Conservation (phyloP, 1,140 invertebrate genomes). For the Drosophila hydei region DNA sequence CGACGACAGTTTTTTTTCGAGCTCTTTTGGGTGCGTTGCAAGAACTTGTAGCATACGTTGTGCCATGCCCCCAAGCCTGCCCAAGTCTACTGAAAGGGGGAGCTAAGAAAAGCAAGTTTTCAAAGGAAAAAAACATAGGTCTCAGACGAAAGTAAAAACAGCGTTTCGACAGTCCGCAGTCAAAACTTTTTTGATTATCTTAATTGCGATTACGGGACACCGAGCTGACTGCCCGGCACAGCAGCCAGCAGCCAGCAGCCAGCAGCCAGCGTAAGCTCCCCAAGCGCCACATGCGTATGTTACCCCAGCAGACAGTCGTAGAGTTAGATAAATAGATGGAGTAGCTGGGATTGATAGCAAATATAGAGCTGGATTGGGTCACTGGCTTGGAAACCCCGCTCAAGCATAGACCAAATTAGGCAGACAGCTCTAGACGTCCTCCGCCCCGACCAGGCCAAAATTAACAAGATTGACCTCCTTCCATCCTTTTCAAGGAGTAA, state of each 20-base stretch:
- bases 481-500: neutral
- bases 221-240: neutral
- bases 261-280: constrained; percentile 10
- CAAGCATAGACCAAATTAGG: constrained; percentile 46
- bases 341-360: constrained; percentile 47
- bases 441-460: constrained; percentile 47
- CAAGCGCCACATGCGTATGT: constrained; percentile 38
- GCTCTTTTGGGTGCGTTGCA: constrained; percentile 13
- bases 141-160: constrained; percentile 70
- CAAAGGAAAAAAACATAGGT: constrained; percentile 26
- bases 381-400: constrained; percentile 18
- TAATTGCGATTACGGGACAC: constrained; percentile 76
- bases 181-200: constrained; percentile 83
- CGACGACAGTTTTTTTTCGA: constrained; percentile 33
- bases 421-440: constrained; percentile 29
- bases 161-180: constrained; percentile 69
- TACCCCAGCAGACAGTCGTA: constrained; percentile 51
- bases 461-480: constrained; percentile 77
- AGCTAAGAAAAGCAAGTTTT: constrained; percentile 17
- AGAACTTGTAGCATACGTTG: constrained; percentile 54
- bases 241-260: too few relatives aligned
- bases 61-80: constrained; percentile 1
- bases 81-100: neutral
- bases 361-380: constrained; percentile 9
- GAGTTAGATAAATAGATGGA: constrained; percentile 62